A percentile compares a stretch with the other conserved stretches of the same genome.
Evolutionary conservation across 2,113 vertebrate genomes (phyloP).

Genomic region (Junco hyemalis): DNA sequence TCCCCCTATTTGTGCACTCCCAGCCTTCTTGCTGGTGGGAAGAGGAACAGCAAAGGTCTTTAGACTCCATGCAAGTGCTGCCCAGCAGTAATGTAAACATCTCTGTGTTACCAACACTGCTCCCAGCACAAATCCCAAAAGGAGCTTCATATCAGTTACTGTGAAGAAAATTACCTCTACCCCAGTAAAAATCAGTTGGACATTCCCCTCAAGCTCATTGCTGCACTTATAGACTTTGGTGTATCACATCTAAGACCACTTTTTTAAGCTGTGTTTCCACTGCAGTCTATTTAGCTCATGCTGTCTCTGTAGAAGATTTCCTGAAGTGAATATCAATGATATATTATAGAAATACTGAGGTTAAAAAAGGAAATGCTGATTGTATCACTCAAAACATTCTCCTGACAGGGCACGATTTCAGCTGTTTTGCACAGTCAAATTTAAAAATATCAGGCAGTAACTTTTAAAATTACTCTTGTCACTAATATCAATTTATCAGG

Average conservation of each 20-base stretch:
- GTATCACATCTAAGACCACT: neutral
- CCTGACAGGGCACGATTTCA: neutral
- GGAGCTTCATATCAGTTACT: neutral
- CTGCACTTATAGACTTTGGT: neutral
- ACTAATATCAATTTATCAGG: neutral
- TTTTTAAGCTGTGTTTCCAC: neutral
- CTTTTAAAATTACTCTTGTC: neutral
- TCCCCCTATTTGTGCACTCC: neutral
- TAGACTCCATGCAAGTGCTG: neutral
- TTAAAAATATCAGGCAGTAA: neutral
- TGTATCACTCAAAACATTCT: neutral
- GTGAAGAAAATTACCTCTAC: neutral
- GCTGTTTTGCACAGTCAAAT: neutral
- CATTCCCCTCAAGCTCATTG: neutral
- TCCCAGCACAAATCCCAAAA: neutral
- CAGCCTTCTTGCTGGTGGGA: neutral
- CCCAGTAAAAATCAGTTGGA: neutral
- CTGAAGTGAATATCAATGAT: neutral
- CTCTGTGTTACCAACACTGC: neutral
- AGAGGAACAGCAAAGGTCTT: neutral
- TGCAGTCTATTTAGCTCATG: neutral
- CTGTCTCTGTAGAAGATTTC: neutral
- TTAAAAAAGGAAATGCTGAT: slow-evolving; percentile 6
- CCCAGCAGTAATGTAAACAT: neutral
- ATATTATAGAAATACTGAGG: neutral